A percentile compares a stretch with the other conserved stretches of the same genome.
These are phyloP conservation scores for Timema cristinae DNA, from an alignment of 2,888 invertebrate species.

Conservation along the genomic window DNA sequence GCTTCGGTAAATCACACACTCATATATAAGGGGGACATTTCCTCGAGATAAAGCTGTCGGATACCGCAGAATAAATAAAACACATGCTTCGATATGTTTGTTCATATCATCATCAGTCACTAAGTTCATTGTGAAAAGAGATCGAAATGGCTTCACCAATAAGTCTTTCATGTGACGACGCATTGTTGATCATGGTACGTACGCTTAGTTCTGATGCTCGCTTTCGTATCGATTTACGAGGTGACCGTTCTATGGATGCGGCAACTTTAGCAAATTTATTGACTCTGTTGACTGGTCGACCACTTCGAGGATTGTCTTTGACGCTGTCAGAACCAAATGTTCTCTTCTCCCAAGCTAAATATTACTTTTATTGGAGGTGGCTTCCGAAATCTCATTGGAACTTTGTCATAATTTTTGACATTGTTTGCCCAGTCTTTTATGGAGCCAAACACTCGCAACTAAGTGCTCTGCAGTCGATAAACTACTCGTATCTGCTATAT, in stretches of 20 bases:
- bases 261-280: neutral
- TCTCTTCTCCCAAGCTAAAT: neutral
- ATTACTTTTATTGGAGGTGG: slow-evolving; percentile 18
- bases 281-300: neutral
- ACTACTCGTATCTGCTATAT: too few relatives aligned
- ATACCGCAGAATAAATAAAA: neutral
- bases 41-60: neutral
- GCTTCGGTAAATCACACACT: neutral
- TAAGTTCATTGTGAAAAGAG: neutral
- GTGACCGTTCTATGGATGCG: neutral
- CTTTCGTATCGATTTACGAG: neutral
- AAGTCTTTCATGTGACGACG: neutral
- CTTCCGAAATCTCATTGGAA: neutral
- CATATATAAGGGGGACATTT: neutral
- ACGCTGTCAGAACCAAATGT: neutral
- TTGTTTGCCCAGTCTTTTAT: slow-evolving; percentile 1
- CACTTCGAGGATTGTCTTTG: neutral
- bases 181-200: neutral
- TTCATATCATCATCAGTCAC: neutral
- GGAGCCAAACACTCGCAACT: neutral
- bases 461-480: too few relatives aligned
- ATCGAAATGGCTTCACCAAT: neutral
- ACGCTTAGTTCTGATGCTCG: neutral
- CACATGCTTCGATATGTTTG: neutral
- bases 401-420: neutral